Evolutionary conservation across 2,888 invertebrate genomes (phyloP), one percentile per base, ranked within the genome.

Genomic region (Leistus spinibarbis): DNA sequence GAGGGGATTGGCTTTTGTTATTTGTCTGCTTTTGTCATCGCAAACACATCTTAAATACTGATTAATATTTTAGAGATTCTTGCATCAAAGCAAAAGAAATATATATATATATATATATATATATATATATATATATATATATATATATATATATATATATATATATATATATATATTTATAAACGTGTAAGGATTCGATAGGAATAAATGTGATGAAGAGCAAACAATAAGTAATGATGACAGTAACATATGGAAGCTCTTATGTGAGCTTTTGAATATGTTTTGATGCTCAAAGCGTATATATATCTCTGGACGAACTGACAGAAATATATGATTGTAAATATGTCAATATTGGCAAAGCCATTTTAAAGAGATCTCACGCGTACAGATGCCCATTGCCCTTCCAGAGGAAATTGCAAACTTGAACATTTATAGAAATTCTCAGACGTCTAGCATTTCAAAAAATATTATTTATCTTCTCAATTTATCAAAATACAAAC

Each of bases 191-290:
- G 13, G 13, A 13, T 4, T 4, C 3, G 24, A 24, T 24, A 24
- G 7, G 24, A 24, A 40, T 40, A 40, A 40, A 40, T 40, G 40
- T 40, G 7, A 10, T 0, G 40, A 40, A 40, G 13, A 40, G 24
- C 23, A 71, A 71, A 71, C 65, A 65, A 54, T 22, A 65, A 71
- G 65, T 71, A 71, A 71, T 71, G 24, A 54, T 65, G 71, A 71
- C 71, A 71, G 64, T 65, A 65, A 71, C 65, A 65, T 65, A 71
- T 71, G 54, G 71, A 54, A 56, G 71, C 71, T 71, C 40, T 71
- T 65, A 71, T 40, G 40, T 17, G n/a, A n/a, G 65, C 56, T 71
- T 71, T 64, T 71, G 71, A 71, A 71, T 71, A 71, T 71, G 17
- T 71, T 40, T 64, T 71, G 71, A 71, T 65, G 54, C 13, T 63